Base-by-base conservation (phyloP, 2,797 vertebrate species). In the Atherinosoma microstoma region DNA sequence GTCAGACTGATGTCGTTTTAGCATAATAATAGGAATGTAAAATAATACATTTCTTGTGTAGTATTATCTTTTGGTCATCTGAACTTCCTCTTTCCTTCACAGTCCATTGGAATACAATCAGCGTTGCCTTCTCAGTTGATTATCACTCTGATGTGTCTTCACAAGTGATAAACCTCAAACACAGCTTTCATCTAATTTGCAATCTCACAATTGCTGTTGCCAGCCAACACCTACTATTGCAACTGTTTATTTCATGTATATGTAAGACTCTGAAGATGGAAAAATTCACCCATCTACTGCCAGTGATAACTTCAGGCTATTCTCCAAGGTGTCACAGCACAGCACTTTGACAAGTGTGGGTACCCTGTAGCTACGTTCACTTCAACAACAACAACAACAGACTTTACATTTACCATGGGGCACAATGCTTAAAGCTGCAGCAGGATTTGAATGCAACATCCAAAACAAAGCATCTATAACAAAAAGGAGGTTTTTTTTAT, bases 131-230 rank as follows among this genome's bases (percentile, higher is more conserved):
- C 86, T 80, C 86, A 80, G 85, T 86, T 88, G 73, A 86, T 88
- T 90, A 87, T 82, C 83, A 87, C 79, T 87, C 69, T 56, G 59
- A 64, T 80, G 78, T 70, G 77, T 82, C 70, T 67, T 58, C 65
- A 47, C 73, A 77, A 74, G 73, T 66, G 78, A 74, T 79, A 85
- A 84, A 85, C 67, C 71, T 80, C 67, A 72, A 87, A 79, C 80
- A 70, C 86, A 80, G 83, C 59, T 82, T 80, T 79, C 78, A 76
- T 86, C 82, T 89, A 70, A 87, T 90, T 88, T 86, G 65, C 86
- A 87, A 84, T 70, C 75, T 87, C 76, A 77, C 71, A 61, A 65
- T 67, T 59, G 40, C 54, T 51, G 76, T 22, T 88, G 85, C 84
- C 85, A 91, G 69, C 69, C 73, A 64, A 84, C 84, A 86, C 84